Percentiles rank a stretch among this genome's conserved stretches.
Conservation (phyloP, 64 coral and sea anemone genomes). For the Acropora tenuis region DNA sequence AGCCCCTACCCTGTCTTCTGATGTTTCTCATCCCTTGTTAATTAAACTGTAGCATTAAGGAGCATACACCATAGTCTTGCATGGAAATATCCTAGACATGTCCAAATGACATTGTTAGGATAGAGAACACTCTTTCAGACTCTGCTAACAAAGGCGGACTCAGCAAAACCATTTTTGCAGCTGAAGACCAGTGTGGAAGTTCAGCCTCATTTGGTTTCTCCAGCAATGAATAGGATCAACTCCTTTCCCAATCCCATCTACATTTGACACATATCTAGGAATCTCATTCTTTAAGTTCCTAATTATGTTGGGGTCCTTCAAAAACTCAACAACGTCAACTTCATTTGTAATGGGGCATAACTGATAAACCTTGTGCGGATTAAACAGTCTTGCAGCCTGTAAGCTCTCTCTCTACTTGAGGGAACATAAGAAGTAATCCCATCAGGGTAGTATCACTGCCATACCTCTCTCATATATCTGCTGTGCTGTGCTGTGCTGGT, state of each 20-base stretch:
- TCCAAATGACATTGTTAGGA: slow-evolving; percentile 41
- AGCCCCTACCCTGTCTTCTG: too few relatives aligned
- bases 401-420: slow-evolving; percentile 7
- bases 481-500: slow-evolving; percentile 14
- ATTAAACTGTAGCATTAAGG: slow-evolving; percentile 31
- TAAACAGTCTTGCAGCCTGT: slow-evolving; percentile 6
- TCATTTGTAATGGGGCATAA: slow-evolving; percentile 60
- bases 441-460: slow-evolving; percentile 47
- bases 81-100: slow-evolving; percentile 10
- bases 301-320: too few relatives aligned
- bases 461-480: slow-evolving; percentile 48
- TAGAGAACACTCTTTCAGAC: too few relatives aligned
- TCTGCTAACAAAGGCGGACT: slow-evolving; percentile 42
- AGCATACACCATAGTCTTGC: too few relatives aligned
- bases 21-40: slow-evolving; percentile 26
- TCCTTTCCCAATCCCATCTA: slow-evolving; percentile 16
- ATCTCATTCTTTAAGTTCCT: slow-evolving; percentile 58
- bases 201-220: slow-evolving; percentile 49
- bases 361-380: background rate
- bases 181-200: too few relatives aligned
- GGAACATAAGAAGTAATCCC: slow-evolving; percentile 29
- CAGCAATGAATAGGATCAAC: slow-evolving; percentile 31
- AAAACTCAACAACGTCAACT: too few relatives aligned
- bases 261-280: slow-evolving; percentile 46
- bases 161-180: slow-evolving; percentile 27